A percentile compares a stretch with the other conserved stretches of the same genome.
Conservation (phyloP, 2,113 vertebrate genomes). For the Collichthys lucidus region DNA sequence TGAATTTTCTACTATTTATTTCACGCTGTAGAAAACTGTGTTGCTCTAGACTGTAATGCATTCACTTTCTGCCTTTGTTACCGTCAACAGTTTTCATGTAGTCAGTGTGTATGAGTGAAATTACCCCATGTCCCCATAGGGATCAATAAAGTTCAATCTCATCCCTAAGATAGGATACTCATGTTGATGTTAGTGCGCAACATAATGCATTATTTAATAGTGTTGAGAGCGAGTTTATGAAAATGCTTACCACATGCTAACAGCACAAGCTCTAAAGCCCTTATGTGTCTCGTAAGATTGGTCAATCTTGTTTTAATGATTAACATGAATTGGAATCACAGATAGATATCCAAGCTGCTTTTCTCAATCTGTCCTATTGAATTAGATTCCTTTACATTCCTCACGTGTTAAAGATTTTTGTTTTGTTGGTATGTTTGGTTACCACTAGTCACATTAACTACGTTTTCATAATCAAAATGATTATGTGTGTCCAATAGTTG, state of each 20-base stretch:
- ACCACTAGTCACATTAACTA: background rate
- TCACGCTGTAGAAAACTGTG: conserved; percentile 9
- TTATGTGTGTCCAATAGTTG: background rate
- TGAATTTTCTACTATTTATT: conserved; percentile 11
- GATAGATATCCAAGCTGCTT: background rate
- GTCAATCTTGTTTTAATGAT: background rate
- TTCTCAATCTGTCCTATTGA: background rate
- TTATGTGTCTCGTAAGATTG: background rate
- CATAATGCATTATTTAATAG: background rate
- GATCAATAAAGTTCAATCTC: background rate
- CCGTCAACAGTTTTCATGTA: background rate
- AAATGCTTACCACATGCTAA: background rate
- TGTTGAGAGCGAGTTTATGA: background rate
- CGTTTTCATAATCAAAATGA: background rate
- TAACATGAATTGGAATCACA: background rate
- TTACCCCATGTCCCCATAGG: background rate
- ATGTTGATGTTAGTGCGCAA: background rate
- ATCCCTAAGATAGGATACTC: background rate
- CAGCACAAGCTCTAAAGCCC: background rate
- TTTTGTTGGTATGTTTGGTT: background rate
- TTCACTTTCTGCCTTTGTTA: conserved; percentile 9
- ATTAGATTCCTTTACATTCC: background rate
- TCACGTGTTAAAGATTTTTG: background rate
- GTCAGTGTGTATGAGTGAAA: background rate
- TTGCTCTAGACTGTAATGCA: background rate